Evolutionary conservation across 2,888 invertebrate genomes (phyloP).

Genomic region (Acrobasis repandana): DNA sequence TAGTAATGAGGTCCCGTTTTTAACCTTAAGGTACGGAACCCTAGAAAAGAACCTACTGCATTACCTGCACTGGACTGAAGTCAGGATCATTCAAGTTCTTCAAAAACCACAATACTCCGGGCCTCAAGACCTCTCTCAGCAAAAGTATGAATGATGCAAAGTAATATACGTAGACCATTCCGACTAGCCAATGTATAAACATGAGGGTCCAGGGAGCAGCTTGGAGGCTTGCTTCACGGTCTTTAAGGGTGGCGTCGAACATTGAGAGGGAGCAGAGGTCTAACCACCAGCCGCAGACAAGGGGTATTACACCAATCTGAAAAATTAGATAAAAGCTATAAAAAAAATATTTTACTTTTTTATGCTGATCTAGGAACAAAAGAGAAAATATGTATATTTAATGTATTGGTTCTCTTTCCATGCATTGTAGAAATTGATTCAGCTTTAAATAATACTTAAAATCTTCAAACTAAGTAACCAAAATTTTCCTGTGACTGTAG

Average conservation of each 20-base stretch:
- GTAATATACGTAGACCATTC: conserved; percentile 99
- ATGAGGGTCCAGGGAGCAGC: conserved; percentile 97
- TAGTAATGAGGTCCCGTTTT: too few species aligned
- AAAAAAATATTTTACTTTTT: too few species aligned
- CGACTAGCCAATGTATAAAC: conserved; percentile 99
- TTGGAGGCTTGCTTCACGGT: conserved; percentile 93
- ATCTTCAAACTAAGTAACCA: too few species aligned
- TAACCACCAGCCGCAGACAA: conserved; percentile 99
- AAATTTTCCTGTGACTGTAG: too few species aligned
- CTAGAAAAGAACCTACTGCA: not conserved
- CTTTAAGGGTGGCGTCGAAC: conserved; percentile 94
- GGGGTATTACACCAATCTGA: conserved; percentile 95
- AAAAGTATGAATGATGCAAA: conserved; percentile 98
- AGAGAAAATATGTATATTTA: too few species aligned
- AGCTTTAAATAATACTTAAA: too few species aligned
- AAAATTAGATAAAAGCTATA: not conserved
- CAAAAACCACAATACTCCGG: conserved; percentile 99
- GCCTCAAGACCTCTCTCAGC: conserved; percentile 95
- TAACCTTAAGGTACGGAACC: too few species aligned
- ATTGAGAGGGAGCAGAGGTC: conserved; percentile 97
- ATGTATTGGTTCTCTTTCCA: too few species aligned
- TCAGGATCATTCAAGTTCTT: conserved; percentile 99
- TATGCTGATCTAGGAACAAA: too few species aligned
- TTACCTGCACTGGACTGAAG: conserved; percentile 97
- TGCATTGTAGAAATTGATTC: too few species aligned